phyloP scores from a whole-genome alignment of 1,140 invertebrate genomes.

The Plectrocnemia conspersa region DNA sequence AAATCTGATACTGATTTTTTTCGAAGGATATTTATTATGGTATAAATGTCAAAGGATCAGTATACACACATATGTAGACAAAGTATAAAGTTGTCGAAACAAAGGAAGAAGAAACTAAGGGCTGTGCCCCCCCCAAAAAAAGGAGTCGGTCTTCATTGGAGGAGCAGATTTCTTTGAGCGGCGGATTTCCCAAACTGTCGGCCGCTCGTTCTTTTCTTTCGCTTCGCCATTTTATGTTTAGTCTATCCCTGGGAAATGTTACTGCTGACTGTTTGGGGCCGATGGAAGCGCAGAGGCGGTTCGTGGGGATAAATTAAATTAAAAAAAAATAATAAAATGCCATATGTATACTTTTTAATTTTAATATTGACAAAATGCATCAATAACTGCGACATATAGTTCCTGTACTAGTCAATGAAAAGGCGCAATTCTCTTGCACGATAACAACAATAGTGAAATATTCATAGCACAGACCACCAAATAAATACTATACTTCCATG shows the following conservation, averaged over 20 bases:
- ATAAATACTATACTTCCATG: no score
- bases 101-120: background rate
- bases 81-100: no score
- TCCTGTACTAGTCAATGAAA: no score
- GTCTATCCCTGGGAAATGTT: constrained; percentile 34
- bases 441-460: no score
- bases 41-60: no score
- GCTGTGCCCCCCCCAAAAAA: background rate
- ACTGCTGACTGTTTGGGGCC: constrained; percentile 33
- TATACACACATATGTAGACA: no score
- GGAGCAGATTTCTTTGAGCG: constrained; percentile 32
- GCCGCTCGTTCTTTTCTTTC: constrained; percentile 12
- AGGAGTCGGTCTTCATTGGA: constrained; percentile 13
- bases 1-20: no score
- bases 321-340: background rate
- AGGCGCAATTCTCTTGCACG: no score
- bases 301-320: background rate
- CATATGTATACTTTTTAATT: background rate
- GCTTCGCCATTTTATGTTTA: constrained; percentile 32
- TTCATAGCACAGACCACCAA: no score
- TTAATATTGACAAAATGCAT: background rate
- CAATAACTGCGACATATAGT: no score
- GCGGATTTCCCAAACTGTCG: constrained; percentile 35
- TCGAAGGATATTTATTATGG: no score
- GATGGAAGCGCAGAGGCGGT: constrained; percentile 15